Evolutionary conservation across 2,113 vertebrate species (phyloP), one percentile per base, ranked within the genome.

Genomic region (Azemiops feae): DNA sequence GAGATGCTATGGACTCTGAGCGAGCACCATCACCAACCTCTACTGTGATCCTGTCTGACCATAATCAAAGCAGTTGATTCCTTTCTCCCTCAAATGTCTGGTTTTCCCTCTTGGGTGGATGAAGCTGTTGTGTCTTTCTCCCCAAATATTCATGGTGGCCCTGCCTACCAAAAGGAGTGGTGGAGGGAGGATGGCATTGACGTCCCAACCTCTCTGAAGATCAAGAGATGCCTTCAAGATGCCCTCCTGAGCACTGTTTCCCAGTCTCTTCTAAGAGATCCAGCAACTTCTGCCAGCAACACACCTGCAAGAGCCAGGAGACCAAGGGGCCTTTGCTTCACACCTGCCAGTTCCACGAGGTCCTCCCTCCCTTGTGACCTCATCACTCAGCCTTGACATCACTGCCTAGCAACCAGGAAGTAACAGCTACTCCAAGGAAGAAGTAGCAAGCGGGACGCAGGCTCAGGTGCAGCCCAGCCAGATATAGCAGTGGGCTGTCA

Each of bases 311-410:
- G 74, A 81, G 69, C 5, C 69, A 39, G 69, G 34, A 43, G n/a
- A 20, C 74, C 16, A 81, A 81, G 69, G 43, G 55, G 2, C 7
- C 69, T 39, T n/a, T 50, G 64, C 34, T 43, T 45, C 39, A n/a
- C 54, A 6, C 54, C 54, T 57, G 5, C 39, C 39, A 11, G 25
- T 43, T 22, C 54, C n/a, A 5, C 25, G 53, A 27, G 3, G 20
- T 45, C 27, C 88, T 20, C 74, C 54, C 30, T 60, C 22, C 88
- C 85, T 89, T 93, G 74, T 93, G 92, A 93, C 69, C 53, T 93
- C 88, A 93, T 52, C 20, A 12, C 14, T 30, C 64, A 57, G 11
- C 20, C 6, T 5, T 69, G 69, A 74, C 43, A 50, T 34, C 53
- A 60, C 0, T 12, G 0, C 64, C 39, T 30, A 5, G 92, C 69